Conservation (phyloP, 2,888 invertebrate species). For the Stomorhina lunata region DNA sequence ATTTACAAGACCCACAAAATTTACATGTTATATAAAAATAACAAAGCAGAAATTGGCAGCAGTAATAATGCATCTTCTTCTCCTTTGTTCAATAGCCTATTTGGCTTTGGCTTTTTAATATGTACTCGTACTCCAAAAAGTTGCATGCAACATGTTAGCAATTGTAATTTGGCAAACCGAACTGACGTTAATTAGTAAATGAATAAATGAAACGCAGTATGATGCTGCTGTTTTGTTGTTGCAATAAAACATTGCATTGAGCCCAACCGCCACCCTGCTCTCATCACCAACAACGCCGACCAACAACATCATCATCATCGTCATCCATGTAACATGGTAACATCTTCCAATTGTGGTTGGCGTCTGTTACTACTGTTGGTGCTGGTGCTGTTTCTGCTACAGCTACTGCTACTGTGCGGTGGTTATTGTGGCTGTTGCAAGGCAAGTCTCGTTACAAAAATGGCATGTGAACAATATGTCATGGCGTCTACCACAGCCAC, state of each 20-base stretch:
- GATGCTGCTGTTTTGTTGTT: too few species aligned
- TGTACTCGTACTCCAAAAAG: conserved; percentile 27
- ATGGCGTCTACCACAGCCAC: conserved; percentile 64
- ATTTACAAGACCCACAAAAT: conserved; percentile 49
- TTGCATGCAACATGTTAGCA: conserved; percentile 67
- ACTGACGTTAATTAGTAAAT: conserved; percentile 76
- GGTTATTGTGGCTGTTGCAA: background rate
- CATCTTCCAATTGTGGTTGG: background rate
- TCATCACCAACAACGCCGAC: conserved; percentile 38
- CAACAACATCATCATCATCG: background rate
- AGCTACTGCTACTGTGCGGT: background rate
- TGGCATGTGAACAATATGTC: conserved; percentile 67
- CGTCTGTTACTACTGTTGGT: background rate
- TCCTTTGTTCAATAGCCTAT: conserved; percentile 51
- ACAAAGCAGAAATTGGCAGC: background rate
- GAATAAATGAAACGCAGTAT: conserved; percentile 60
- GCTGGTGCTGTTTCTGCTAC: background rate
- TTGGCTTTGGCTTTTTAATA: conserved; percentile 23
- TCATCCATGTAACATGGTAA: background rate
- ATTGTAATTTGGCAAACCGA: conserved; percentile 70
- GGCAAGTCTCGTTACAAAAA: conserved; percentile 48
- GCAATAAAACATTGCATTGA: conserved; percentile 37
- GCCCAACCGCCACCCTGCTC: conserved; percentile 36
- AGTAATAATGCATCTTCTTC: conserved; percentile 52
- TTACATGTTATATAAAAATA: conserved; percentile 47